A percentile compares a stretch with the other conserved stretches of the same genome.
Evolutionary conservation across 2,797 vertebrate genomes (phyloP).

Genomic region (Nyctalus aviator): DNA sequence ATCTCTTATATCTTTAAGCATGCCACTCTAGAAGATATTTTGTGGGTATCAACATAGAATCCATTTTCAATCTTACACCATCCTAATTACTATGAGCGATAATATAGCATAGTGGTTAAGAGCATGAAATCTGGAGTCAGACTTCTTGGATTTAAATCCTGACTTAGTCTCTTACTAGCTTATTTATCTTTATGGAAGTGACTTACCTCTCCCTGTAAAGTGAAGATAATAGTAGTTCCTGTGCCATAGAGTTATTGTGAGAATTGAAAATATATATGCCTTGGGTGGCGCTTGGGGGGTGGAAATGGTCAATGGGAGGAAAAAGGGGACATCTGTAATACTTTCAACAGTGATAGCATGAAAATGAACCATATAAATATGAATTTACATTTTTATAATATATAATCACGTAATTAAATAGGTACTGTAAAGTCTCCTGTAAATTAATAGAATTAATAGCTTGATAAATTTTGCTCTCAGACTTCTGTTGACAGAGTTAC

Average conservation of each 20-base stretch:
- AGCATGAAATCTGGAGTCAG: not conserved
- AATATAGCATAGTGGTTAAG: not conserved
- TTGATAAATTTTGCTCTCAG: not conserved
- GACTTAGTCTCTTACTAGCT: not conserved
- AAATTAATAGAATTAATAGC: not conserved
- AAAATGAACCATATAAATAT: not conserved
- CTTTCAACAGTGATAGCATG: not conserved
- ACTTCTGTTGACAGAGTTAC: not conserved
- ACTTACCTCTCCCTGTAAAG: not conserved
- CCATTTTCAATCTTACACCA: not conserved
- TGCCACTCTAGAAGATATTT: not conserved
- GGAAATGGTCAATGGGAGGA: too few relatives aligned
- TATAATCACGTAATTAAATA: not conserved
- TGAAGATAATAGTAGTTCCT: not conserved
- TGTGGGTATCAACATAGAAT: not conserved
- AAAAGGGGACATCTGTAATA: too few relatives aligned
- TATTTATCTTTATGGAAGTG: not conserved
- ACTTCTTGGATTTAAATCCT: slow-evolving; percentile 5
- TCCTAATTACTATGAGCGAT: not conserved
- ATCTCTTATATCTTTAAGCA: not conserved
- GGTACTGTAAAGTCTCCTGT: not conserved
- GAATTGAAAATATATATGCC: not conserved
- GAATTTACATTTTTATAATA: slow-evolving; percentile 4
- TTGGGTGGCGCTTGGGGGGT: too few relatives aligned
- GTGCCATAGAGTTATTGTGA: not conserved